Base-by-base conservation (phyloP, 2,888 invertebrate genomes). In the Trissolcus brochymenae region DNA sequence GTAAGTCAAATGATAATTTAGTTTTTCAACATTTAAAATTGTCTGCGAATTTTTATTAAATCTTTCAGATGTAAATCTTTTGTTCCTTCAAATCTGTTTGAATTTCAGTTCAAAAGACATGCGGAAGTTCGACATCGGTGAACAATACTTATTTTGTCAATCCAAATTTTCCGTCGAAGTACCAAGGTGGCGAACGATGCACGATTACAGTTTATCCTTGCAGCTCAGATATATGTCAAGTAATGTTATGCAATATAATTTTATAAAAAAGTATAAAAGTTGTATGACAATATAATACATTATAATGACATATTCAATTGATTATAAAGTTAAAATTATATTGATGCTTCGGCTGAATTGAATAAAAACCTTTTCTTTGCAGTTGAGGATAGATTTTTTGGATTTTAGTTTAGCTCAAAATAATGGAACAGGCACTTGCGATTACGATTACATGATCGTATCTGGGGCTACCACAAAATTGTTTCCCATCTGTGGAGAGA, bases 101-200 rank as follows among this genome's bases (percentile, higher is more conserved):
- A n/a, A 54, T 65, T 66, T 62, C 46, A 96, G 96, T 94, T 85
- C 92, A 94, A 82, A 91, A 92, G 82, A 90, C 93, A 0, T 96
- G 96, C 82, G 95, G 95, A 1, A 89, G 91, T 0, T 91, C 92
- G 0, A 93, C 94, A 0, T 91, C 92, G 57, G 92, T 93, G 59
- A 96, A 96, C 87, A 95, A 95, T 84, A 96, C 96, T 0, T 96
- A 96, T 86, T 96, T 96, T 88, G 92, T 93, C 11, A 96, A 95
- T 85, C 93, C 93, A 0, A 93, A 92, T 1, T 96, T 94, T 89
- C 96, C 96, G 0, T 91, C 92, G 0, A 91, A 94, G 0, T 94
- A 93, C 84, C 89, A 92, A 0, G 94, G 94, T 0, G 94, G 94
- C 0, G 91, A 92, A 56, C 91, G 93, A 1, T 96, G 96, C 85